Evolutionary conservation across 2,797 vertebrate species (phyloP).

Genomic region (Sarcoramphus papa): DNA sequence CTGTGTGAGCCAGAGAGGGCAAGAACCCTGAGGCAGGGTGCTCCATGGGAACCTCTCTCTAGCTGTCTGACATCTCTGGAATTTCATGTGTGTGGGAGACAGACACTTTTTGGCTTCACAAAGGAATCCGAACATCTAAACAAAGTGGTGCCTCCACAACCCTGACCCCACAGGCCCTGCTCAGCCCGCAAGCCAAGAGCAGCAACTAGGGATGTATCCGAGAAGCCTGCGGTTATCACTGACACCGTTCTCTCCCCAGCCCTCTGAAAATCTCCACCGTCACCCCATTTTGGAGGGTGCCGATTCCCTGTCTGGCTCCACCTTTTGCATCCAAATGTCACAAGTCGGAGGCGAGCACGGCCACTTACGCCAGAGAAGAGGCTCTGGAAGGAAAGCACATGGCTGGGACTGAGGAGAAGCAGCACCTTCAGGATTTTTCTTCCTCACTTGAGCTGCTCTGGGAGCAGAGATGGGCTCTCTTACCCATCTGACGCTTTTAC

Average conservation of each 20-base stretch:
- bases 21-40: neutral
- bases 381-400: neutral
- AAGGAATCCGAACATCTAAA: constrained; percentile 20
- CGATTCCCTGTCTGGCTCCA: neutral
- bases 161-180: neutral
- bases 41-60: constrained; percentile 6
- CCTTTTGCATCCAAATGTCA: neutral
- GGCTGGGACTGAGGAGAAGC: neutral
- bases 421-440: neutral
- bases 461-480: neutral
- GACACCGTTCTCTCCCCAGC: neutral
- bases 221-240: neutral
- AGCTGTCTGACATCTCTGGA: constrained; percentile 12
- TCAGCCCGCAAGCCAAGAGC: neutral
- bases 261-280: neutral
- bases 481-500: neutral
- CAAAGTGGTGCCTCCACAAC: neutral
- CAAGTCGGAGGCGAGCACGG: fast-evolving
- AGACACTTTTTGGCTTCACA: neutral
- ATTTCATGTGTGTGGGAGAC: constrained; percentile 39
- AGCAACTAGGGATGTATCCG: fast-evolving
- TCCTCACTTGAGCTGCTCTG: neutral
- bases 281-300: neutral
- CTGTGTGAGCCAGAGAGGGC: neutral
- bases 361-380: neutral